Conservation (phyloP, 2,888 invertebrate species). For the Synergus gifuensis region DNA sequence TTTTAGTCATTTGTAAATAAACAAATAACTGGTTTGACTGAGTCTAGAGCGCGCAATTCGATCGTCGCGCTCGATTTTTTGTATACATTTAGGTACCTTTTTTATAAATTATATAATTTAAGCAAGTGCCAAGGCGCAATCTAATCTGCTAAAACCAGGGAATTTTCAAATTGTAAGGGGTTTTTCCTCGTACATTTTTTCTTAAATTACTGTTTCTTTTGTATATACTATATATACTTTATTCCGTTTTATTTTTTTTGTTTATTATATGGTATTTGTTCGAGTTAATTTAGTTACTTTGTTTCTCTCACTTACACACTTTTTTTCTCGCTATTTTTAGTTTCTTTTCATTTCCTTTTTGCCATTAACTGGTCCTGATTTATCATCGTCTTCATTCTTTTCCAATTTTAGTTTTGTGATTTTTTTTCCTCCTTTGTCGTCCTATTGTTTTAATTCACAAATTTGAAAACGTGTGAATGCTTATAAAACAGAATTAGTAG, state of each 20-base stretch:
- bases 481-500: not conserved
- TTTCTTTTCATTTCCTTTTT: conserved; percentile 7
- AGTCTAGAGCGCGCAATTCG: too few relatives aligned
- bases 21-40: too few relatives aligned
- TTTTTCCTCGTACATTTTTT: not conserved
- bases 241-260: not conserved
- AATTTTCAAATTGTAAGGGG: too few relatives aligned
- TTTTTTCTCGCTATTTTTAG: conserved; percentile 2
- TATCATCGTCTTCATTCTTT: not conserved
- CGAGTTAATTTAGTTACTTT: not conserved
- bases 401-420: not conserved
- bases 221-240: not conserved
- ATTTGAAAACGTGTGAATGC: not conserved
- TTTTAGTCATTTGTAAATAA: too few relatives aligned
- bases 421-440: not conserved
- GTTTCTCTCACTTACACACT: not conserved
- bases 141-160: too few relatives aligned
- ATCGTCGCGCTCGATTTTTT: too few relatives aligned
- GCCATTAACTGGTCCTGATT: not conserved
- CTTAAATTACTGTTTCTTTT: not conserved
- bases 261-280: not conserved
- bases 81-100: too few relatives aligned
- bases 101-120: too few relatives aligned
- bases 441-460: not conserved
- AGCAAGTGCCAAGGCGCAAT: too few relatives aligned